These are phyloP conservation scores for Schizaphis graminum DNA, from an alignment of 2,888 invertebrate species.

Conservation along the genomic window DNA sequence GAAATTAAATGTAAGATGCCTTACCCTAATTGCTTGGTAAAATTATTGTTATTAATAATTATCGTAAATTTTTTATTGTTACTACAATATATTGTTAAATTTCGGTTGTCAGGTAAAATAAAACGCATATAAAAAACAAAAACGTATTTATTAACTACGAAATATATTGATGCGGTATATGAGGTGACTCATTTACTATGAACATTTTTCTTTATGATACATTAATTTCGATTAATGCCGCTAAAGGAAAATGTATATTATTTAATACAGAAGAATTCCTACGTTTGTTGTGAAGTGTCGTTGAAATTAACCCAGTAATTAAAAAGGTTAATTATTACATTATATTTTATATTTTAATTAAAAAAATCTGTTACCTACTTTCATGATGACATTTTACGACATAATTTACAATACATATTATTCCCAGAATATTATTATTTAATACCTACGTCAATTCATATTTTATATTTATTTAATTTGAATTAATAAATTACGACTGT, in stretches of 20 bases:
- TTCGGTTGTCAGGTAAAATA: background rate
- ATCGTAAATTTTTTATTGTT: too few relatives aligned
- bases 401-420: background rate
- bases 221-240: background rate
- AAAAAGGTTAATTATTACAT: constrained; percentile 42
- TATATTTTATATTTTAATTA: constrained; percentile 10
- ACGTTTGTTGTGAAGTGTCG: background rate
- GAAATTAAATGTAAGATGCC: background rate
- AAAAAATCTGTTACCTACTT: constrained; percentile 5
- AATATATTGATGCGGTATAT: background rate
- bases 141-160: background rate
- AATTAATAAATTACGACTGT: background rate
- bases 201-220: background rate
- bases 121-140: background rate
- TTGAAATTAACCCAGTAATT: constrained; percentile 9
- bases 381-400: background rate
- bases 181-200: background rate
- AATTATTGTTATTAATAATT: too few relatives aligned
- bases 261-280: background rate
- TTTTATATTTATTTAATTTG: background rate
- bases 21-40: too few relatives aligned
- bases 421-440: background rate
- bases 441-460: background rate
- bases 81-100: background rate
- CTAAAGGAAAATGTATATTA: background rate